Evolutionary conservation across 1,140 invertebrate genomes (phyloP).

Genomic region (Bombus confusus): DNA sequence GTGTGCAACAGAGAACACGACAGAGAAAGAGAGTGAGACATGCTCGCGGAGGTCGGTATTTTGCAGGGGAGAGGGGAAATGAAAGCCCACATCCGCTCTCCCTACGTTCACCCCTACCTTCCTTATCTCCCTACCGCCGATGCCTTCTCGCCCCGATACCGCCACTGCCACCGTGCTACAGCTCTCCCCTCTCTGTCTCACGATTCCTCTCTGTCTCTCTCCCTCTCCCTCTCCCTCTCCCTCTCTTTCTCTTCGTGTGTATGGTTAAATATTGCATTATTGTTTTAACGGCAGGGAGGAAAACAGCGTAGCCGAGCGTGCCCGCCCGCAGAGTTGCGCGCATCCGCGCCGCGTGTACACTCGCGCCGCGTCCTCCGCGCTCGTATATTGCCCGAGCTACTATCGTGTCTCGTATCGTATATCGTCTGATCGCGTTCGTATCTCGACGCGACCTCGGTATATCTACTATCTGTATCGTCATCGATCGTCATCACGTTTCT

Average conservation of each 20-base stretch:
- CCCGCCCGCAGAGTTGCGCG: constrained; percentile 71
- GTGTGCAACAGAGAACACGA: constrained; percentile 5
- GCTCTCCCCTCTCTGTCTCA: constrained; percentile 45
- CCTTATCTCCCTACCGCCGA: constrained; percentile 70
- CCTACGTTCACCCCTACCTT: constrained; percentile 59
- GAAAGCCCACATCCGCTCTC: constrained; percentile 49
- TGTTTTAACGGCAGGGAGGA: constrained; percentile 81
- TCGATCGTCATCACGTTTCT: constrained; percentile 16
- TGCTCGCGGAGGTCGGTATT: constrained; percentile 19
- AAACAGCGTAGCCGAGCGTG: constrained; percentile 74
- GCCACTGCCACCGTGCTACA: constrained; percentile 41
- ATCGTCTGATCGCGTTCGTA: neutral
- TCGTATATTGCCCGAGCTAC: constrained; percentile 44
- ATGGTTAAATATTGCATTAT: constrained; percentile 83
- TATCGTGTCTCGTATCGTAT: constrained; percentile 28
- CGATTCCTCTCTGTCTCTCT: constrained; percentile 18
- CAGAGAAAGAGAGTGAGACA: constrained; percentile 30
- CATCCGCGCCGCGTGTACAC: constrained; percentile 69
- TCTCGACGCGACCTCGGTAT: neutral
- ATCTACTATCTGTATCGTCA: neutral
- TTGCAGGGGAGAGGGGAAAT: constrained; percentile 38
- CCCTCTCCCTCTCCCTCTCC: constrained; percentile 44
- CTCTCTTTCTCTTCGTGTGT: constrained; percentile 72
- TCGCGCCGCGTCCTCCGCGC: constrained; percentile 48
- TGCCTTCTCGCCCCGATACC: constrained; percentile 58